phyloP scores from a whole-genome alignment of 2,113 vertebrate species.

The Caranx melampygus region DNA sequence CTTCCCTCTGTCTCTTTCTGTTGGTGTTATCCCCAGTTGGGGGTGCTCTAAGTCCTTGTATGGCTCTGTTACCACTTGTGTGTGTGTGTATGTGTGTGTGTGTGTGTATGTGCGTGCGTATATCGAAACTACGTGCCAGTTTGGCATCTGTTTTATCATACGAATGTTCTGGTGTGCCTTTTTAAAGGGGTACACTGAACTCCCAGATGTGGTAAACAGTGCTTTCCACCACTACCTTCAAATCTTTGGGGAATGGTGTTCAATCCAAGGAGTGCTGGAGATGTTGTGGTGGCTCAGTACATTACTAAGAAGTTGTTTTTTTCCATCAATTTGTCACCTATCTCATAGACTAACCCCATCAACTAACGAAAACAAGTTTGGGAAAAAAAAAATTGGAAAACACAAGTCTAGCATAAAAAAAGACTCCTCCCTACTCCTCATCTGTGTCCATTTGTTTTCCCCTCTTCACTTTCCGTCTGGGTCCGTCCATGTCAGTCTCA shows the following conservation, averaged over 20 bases:
- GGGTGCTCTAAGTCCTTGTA: conserved; percentile 78
- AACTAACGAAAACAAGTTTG: not conserved
- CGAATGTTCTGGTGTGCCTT: conserved; percentile 30
- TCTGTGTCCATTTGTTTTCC: conserved; percentile 4
- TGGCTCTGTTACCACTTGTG: conserved; percentile 34
- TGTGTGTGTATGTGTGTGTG: not conserved
- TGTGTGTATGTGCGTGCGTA: conserved; percentile 8
- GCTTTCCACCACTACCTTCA: not conserved
- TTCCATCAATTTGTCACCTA: not conserved
- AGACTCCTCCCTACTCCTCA: not conserved
- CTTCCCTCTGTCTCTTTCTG: conserved; percentile 19
- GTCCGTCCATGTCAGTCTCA: conserved; percentile 15
- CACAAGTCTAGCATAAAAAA: not conserved
- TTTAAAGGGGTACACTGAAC: conserved; percentile 14
- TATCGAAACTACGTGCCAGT: conserved; percentile 1
- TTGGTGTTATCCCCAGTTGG: conserved; percentile 71
- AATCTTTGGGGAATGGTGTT: not conserved
- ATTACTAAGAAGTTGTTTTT: not conserved
- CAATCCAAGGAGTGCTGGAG: too few species aligned
- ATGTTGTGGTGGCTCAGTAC: not conserved
- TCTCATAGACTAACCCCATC: not conserved
- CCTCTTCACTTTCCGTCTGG: conserved; percentile 17
- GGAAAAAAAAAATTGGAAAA: not conserved
- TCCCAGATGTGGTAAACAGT: not conserved
- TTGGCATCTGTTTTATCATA: conserved; percentile 32